Evolutionary conservation across 2,797 vertebrate genomes (phyloP).

Genomic region (Ispidina lecontei): DNA sequence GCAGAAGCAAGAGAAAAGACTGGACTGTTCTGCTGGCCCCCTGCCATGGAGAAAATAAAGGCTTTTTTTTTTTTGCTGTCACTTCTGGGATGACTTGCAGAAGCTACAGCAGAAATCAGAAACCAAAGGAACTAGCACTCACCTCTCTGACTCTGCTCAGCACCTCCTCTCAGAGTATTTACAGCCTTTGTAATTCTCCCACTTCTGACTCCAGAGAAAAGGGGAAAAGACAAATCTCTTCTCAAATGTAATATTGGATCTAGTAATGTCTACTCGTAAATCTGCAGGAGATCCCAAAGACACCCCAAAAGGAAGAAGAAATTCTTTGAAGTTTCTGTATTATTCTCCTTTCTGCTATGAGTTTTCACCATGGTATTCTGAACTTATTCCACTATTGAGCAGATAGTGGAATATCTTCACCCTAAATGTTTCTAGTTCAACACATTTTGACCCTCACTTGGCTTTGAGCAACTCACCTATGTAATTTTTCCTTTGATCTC

Average conservation of each 20-base stretch:
- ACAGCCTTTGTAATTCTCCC: neutral
- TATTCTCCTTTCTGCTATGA: neutral
- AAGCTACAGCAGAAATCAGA: slow-evolving; percentile 7
- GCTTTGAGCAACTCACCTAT: neutral
- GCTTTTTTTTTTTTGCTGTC: neutral
- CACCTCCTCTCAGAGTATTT: neutral
- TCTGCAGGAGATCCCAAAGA: neutral
- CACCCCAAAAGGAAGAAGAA: neutral
- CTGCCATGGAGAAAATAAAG: neutral
- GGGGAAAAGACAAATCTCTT: neutral
- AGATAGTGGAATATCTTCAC: neutral
- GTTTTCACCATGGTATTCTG: neutral
- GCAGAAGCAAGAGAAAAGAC: neutral
- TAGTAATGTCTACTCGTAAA: neutral
- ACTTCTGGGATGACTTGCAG: neutral
- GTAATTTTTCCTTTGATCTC: neutral
- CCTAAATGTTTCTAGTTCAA: neutral
- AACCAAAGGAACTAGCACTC: neutral
- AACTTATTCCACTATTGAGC: neutral
- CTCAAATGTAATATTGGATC: neutral
- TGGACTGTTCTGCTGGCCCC: neutral
- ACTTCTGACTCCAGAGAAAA: neutral
- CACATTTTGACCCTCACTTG: neutral
- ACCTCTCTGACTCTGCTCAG: neutral
- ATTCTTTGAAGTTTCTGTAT: neutral